phyloP scores from a whole-genome alignment of 2,797 vertebrate species.

The Corythornis leucogaster region DNA sequence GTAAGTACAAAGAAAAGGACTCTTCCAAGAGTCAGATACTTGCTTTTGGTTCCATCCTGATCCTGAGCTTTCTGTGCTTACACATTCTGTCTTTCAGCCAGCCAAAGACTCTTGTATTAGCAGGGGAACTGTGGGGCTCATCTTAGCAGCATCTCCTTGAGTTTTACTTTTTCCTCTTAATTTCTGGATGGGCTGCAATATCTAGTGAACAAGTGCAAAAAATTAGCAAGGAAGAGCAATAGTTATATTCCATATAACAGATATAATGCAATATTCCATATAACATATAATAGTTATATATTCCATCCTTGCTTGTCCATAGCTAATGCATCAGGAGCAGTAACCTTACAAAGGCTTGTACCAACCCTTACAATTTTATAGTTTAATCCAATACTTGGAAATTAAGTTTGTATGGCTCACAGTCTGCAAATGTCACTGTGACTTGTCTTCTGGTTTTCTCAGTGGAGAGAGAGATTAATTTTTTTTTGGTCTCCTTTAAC shows the following conservation, averaged over 20 bases:
- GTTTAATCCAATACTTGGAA: neutral
- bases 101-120: neutral
- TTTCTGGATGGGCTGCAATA: neutral
- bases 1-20: neutral
- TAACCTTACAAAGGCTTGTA: neutral
- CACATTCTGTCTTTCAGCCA: neutral
- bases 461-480: neutral
- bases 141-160: neutral
- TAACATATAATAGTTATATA: neutral
- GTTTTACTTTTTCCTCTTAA: neutral
- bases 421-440: neutral
- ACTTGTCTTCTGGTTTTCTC: neutral
- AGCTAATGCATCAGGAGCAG: neutral
- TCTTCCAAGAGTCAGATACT: neutral
- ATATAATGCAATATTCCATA: too few species aligned
- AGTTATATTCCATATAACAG: too few species aligned
- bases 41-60: neutral
- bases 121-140: neutral
- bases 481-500: neutral
- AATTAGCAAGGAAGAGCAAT: neutral
- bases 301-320: neutral
- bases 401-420: neutral
- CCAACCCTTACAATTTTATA: neutral
- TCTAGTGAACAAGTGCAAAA: neutral
- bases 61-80: neutral